These are phyloP conservation scores for Phaenicophaeus curvirostris DNA, from an alignment of 2,797 vertebrate genomes.

Conservation along the genomic window DNA sequence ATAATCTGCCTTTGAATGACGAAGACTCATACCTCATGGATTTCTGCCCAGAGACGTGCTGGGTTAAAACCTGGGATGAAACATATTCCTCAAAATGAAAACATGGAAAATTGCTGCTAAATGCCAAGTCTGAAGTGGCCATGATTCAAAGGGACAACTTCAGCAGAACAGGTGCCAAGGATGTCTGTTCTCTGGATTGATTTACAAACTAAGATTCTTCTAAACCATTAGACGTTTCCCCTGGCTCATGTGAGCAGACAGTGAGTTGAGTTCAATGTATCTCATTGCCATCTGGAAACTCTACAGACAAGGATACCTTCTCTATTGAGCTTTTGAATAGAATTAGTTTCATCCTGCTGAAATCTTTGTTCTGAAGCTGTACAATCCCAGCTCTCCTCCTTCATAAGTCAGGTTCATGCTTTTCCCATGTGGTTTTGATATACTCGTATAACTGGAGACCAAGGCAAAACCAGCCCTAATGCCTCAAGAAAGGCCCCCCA, in stretches of 20 bases:
- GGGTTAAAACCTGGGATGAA: background rate
- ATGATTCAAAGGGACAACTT: slow-evolving; percentile 49
- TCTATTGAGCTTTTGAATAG: slow-evolving; percentile 27
- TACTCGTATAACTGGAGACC: background rate
- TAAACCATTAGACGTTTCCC: background rate
- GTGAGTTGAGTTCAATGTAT: background rate
- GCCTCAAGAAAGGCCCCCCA: slow-evolving; percentile 25
- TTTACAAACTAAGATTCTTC: slow-evolving; percentile 42
- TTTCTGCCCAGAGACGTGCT: background rate
- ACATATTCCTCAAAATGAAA: slow-evolving; percentile 15
- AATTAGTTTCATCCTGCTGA: slow-evolving; percentile 44
- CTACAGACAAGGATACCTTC: slow-evolving; percentile 7
- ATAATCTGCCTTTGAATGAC: background rate
- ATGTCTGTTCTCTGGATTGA: slow-evolving; percentile 23
- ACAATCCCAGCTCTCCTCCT: slow-evolving; percentile 10
- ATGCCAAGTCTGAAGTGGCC: slow-evolving; percentile 19
- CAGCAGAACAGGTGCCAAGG: slow-evolving; percentile 47
- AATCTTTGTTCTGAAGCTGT: slow-evolving; percentile 56
- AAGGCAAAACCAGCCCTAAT: background rate
- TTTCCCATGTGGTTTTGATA: slow-evolving; percentile 56
- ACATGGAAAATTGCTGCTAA: slow-evolving; percentile 38
- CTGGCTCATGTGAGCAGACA: slow-evolving; percentile 20
- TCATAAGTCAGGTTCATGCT: slow-evolving; percentile 14
- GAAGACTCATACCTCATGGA: background rate
- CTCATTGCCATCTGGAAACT: slow-evolving; percentile 44